phyloP scores from a whole-genome alignment of 2,113 vertebrate genomes.

The Brevimyrus niger region DNA sequence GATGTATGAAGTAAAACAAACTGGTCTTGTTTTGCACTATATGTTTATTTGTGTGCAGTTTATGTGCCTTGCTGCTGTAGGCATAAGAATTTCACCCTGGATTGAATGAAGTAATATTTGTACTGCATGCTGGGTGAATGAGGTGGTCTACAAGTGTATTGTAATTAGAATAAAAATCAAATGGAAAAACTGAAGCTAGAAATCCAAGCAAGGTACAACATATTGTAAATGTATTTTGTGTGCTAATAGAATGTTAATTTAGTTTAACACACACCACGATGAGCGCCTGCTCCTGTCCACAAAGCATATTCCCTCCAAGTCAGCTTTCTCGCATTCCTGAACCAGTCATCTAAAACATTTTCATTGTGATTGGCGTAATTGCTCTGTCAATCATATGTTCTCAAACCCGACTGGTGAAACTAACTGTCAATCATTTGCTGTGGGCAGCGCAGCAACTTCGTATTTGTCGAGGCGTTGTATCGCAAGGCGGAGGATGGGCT shows the following conservation, averaged over 20 bases:
- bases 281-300: background rate
- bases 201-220: background rate
- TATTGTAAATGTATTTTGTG: background rate
- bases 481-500: constrained; percentile 15
- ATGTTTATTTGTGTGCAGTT: background rate
- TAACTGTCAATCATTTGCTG: background rate
- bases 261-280: background rate
- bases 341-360: background rate
- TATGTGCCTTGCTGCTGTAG: background rate
- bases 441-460: background rate
- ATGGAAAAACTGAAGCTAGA: background rate
- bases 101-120: background rate
- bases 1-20: background rate
- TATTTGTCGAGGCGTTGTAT: constrained; percentile 14
- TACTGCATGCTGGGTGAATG: background rate
- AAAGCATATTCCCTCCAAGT: background rate
- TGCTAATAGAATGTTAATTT: background rate
- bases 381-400: background rate
- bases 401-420: background rate
- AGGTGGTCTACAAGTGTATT: background rate
- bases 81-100: background rate
- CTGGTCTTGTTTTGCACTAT: background rate
- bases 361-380: background rate
- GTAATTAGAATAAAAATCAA: background rate
- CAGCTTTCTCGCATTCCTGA: background rate